Evolutionary conservation across 2,797 vertebrate species (phyloP).

Genomic region (Neosilurus mollespiculum): DNA sequence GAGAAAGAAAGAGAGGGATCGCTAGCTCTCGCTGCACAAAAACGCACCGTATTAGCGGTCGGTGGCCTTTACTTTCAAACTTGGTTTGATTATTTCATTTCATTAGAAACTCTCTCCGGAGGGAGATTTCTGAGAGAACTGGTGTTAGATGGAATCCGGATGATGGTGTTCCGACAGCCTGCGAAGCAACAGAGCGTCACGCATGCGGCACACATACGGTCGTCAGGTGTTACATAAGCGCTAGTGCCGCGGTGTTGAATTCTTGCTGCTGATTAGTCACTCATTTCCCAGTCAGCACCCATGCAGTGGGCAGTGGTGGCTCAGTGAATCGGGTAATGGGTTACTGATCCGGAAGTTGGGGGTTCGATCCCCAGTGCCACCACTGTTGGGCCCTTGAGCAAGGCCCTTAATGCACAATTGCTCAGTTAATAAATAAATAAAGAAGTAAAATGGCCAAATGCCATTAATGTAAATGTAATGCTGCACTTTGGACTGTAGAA

Average conservation of each 20-base stretch:
- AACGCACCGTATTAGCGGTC: background rate
- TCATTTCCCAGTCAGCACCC: no score
- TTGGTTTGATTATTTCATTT: constrained; percentile 32
- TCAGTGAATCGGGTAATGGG: no score
- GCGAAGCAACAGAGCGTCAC: constrained; percentile 30
- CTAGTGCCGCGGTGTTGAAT: background rate
- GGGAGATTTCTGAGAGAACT: constrained; percentile 22
- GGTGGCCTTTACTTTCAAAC: background rate
- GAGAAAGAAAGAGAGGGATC: background rate
- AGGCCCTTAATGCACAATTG: no score
- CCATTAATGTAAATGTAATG: no score
- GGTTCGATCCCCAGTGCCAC: no score
- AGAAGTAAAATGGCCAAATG: no score
- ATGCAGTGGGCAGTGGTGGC: no score
- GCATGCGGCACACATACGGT: constrained; percentile 11
- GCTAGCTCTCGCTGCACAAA: background rate
- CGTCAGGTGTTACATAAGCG: constrained; percentile 38
- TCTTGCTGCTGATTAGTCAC: background rate
- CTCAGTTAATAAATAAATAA: no score
- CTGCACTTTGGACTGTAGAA: no score
- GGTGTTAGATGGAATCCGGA: constrained; percentile 24
- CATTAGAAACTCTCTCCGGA: constrained; percentile 41
- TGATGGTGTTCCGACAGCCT: constrained; percentile 32
- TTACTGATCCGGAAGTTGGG: no score
- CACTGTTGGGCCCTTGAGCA: no score